Evolutionary conservation across 2,797 vertebrate species (phyloP).

Genomic region (Florisuga fusca): DNA sequence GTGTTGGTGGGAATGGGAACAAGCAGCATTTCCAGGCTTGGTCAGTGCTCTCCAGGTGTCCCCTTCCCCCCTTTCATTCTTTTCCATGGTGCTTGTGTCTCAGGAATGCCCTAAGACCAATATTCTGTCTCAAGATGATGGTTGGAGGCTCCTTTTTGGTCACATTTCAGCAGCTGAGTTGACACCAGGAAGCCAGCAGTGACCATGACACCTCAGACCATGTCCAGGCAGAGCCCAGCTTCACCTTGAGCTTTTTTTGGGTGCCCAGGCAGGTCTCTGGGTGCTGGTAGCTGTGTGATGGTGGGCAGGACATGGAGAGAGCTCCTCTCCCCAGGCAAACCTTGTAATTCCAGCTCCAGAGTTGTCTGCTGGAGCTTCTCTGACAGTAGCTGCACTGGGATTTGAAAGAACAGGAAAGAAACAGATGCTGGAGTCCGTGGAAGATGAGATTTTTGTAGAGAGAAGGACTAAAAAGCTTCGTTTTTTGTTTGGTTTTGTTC

Average conservation of each 20-base stretch:
- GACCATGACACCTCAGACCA: accelerated
- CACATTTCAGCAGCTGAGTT: neutral
- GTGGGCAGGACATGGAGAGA: neutral
- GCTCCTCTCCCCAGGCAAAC: neutral
- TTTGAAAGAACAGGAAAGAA: neutral
- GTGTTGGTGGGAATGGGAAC: neutral
- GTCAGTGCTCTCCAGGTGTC: neutral
- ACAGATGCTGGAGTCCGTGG: slow-evolving; percentile 3
- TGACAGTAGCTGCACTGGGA: accelerated
- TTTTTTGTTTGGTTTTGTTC: slow-evolving; percentile 61
- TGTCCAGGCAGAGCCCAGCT: neutral
- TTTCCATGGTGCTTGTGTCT: neutral
- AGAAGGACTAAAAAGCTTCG: slow-evolving; percentile 39
- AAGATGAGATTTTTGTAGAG: slow-evolving; percentile 55
- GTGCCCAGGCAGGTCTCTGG: neutral
- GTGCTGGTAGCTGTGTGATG: neutral
- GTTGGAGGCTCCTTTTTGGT: neutral
- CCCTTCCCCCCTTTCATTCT: neutral
- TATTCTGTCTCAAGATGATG: neutral
- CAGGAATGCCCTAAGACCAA: neutral
- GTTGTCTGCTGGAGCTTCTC: neutral
- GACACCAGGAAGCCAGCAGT: neutral
- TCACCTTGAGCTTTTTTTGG: neutral
- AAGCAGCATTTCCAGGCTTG: neutral
- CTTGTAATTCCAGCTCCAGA: neutral